A percentile compares a stretch with the other conserved stretches of the same genome.
Conservation (phyloP, 2,888 invertebrate genomes). For the Portevinia maculata region DNA sequence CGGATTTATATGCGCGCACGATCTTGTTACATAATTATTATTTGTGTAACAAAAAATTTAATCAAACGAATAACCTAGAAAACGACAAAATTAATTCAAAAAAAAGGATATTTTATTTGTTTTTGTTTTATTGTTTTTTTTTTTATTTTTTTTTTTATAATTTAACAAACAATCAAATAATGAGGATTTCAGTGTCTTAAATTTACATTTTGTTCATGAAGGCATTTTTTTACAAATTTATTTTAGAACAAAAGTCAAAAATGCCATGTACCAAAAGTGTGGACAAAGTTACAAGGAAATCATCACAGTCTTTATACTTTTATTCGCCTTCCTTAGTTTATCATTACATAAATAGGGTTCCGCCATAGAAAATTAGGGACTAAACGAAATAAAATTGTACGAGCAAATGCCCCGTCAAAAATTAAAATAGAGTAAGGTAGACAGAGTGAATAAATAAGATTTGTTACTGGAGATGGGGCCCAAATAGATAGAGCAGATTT, state of each 20-base stretch:
- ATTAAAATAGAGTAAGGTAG: constrained; percentile 12
- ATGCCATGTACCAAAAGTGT: constrained; percentile 27
- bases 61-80: background rate
- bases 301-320: constrained; percentile 69
- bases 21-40: constrained; percentile 42
- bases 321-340: constrained; percentile 34
- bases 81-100: constrained; percentile 12
- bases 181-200: constrained; percentile 55
- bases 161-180: constrained; percentile 63
- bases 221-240: background rate
- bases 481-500: background rate
- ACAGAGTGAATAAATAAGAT: constrained; percentile 39
- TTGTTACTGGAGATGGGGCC: constrained; percentile 10
- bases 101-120: constrained; percentile 22
- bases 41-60: constrained; percentile 43
- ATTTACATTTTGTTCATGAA: constrained; percentile 13
- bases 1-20: constrained; percentile 47
- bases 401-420: constrained; percentile 48
- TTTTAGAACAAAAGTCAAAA: constrained; percentile 43
- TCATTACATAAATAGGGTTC: constrained; percentile 47
- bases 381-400: constrained; percentile 21
- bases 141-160: constrained; percentile 28
- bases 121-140: constrained; percentile 32
- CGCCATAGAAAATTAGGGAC: constrained; percentile 24
- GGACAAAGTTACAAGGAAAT: constrained; percentile 63